Conservation (phyloP, 2,113 vertebrate genomes). For the Craseonycteris thonglongyai region DNA sequence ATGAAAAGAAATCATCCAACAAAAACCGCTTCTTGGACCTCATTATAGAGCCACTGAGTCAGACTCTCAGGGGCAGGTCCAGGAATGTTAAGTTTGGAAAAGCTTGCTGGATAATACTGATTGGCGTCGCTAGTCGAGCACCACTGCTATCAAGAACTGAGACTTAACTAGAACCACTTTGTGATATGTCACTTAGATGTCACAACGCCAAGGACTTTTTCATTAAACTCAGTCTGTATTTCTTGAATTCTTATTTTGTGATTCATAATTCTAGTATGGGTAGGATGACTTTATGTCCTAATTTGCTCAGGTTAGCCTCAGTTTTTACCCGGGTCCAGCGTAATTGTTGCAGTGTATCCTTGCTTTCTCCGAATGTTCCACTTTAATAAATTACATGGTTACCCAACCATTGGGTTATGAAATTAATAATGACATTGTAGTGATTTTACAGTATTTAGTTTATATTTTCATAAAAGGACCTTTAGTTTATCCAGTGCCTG, state of each 20-base stretch:
- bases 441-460: not conserved
- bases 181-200: not conserved
- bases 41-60: not conserved
- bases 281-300: not conserved
- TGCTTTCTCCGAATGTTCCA: not conserved
- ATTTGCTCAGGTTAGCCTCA: not conserved
- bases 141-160: not conserved
- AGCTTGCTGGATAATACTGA: not conserved
- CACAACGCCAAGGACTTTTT: not conserved
- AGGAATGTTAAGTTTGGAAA: not conserved
- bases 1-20: not conserved
- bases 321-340: not conserved
- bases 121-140: not conserved
- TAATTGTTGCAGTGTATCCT: not conserved
- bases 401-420: not conserved
- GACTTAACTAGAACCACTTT: not conserved
- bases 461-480: not conserved
- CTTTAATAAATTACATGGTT: not conserved
- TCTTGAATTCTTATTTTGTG: not conserved
- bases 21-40: not conserved
- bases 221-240: not conserved
- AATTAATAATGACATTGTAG: not conserved
- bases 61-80: not conserved
- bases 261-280: not conserved
- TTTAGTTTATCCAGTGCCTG: not conserved